Base-by-base conservation (phyloP, 1,140 invertebrate genomes). In the Lordiphosa collinella region DNA sequence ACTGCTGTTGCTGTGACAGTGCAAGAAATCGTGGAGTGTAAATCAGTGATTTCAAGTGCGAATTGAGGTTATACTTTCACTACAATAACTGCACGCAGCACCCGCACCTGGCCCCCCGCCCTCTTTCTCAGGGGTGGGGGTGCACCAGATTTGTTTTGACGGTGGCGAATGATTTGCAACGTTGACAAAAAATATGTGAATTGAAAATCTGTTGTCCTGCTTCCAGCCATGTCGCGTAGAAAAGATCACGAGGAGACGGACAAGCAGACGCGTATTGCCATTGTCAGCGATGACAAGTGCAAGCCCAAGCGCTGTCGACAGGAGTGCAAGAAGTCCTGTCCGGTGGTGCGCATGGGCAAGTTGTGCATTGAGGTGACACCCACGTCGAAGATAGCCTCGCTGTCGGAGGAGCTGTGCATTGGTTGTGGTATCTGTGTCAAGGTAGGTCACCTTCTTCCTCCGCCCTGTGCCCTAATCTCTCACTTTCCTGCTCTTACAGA, bases 351-450 rank as follows among this genome's bases (percentile, higher is more conserved):
- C 75, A 98, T 98, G 96, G 98, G 98, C 86, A 99, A 99, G 91
- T 92, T 99, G 12, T 99, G 99, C 90, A 99, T 99, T 87, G 98
- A 99, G 93, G 99, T 99, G 12, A 94, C 93, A 18, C 94, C 97
- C n/a, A 97, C 96, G 88, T 97, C 96, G 79, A 99, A 99, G 91
- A 98, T 99, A 70, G 97, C 99, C 44, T 93, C 94, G 40, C 98
- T 99, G 85, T 99, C 98, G 57, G 99, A 99, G 91, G 97, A 99
- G 89, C 90, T 99, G 0, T 99, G 99, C 89, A 99, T 99, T 89
- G 99, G 98, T 87, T 99, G 98, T 91, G 98, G 98, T 95, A 99
- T 99, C 86, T 99, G 99, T 93, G 94, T 95, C 51, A 96, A 96
- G 92, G 94, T 95, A 90, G 73, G 70, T 47, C 9, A 13, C 2